phyloP scores from a whole-genome alignment of 2,888 invertebrate species.

The Eupithecia subfuscata region DNA sequence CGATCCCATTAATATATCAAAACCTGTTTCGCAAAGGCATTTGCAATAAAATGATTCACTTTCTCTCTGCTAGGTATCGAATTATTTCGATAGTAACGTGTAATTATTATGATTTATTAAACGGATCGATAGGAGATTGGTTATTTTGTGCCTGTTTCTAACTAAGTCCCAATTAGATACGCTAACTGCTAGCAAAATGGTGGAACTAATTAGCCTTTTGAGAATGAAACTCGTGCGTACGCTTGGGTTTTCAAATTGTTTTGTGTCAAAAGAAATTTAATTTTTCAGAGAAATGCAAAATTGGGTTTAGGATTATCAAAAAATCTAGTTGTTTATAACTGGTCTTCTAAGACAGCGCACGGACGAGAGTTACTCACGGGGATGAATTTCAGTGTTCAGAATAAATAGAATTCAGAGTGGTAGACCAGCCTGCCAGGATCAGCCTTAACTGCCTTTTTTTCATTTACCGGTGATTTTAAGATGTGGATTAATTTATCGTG shows the following conservation, averaged over 20 bases:
- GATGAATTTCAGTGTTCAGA: too few species aligned
- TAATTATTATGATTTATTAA: conserved; percentile 73
- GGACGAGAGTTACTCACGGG: too few species aligned
- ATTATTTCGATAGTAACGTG: conserved; percentile 59
- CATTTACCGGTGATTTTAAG: not conserved
- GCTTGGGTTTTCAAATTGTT: not conserved
- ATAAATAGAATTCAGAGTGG: not conserved
- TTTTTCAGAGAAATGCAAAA: not conserved
- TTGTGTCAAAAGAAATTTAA: not conserved
- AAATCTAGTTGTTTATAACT: too few species aligned
- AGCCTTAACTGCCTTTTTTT: not conserved
- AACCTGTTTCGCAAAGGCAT: conserved; percentile 73
- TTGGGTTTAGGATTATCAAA: not conserved
- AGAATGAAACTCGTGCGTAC: not conserved
- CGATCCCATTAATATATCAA: conserved; percentile 48
- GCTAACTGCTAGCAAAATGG: not conserved
- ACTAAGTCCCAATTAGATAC: conserved; percentile 20
- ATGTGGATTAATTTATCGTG: not conserved
- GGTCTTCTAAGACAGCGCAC: too few species aligned
- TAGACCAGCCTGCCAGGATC: not conserved
- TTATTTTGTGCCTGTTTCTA: conserved; percentile 35
- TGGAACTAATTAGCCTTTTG: conserved; percentile 7
- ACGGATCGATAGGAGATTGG: conserved; percentile 46
- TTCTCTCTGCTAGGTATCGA: conserved; percentile 65
- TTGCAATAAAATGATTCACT: conserved; percentile 78